Evolutionary conservation across 2,888 invertebrate genomes (phyloP), one percentile per base, ranked within the genome.

Genomic region (Yponomeuta sedellus): DNA sequence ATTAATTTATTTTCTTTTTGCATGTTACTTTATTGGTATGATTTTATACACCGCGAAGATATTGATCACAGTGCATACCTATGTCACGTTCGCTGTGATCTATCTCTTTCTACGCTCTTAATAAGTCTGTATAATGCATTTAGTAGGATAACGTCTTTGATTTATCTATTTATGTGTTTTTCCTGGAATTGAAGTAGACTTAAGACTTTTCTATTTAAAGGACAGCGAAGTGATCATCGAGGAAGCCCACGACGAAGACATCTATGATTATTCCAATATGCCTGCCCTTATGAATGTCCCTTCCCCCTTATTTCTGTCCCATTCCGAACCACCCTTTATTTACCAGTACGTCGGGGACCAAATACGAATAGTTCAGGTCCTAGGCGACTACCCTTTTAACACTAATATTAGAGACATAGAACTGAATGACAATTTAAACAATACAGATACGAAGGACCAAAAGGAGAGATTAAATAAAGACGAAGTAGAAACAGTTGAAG

Each of bases 171-270:
- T 62, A 39, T 10, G n/a, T 64, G 11, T 28, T 64, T 64, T 28
- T 28, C 34, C 69, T 71, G 67, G 68, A 72, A 77, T 80, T 82
- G 82, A 86, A 85, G 72, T 85, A 87, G 84, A 88, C 85, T 81
- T 82, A 85, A 82, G 78, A 74, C 77, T 80, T 86, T 89, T 89
- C 86, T 88, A 89, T 89, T 91, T 92, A 86, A 92, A 92, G 91
- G 92, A 82, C 77, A 83, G 81, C 78, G 88, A 88, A 85, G 86
- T 90, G 71, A 85, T 86, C 87, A 86, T 88, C 86, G 92, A 91
- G 82, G 91, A 91, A 82, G 81, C 88, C 73, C 86, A 80, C 71
- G 90, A 89, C 80, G 86, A 87, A 82, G 88, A 90, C 82, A 77
- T 72, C 77, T 79, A 83, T 80, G 84, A 85, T 78, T 88, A 83